These are phyloP conservation scores for Poeciliopsis presidionis DNA, from an alignment of 2,797 vertebrate species.

Conservation along the genomic window DNA sequence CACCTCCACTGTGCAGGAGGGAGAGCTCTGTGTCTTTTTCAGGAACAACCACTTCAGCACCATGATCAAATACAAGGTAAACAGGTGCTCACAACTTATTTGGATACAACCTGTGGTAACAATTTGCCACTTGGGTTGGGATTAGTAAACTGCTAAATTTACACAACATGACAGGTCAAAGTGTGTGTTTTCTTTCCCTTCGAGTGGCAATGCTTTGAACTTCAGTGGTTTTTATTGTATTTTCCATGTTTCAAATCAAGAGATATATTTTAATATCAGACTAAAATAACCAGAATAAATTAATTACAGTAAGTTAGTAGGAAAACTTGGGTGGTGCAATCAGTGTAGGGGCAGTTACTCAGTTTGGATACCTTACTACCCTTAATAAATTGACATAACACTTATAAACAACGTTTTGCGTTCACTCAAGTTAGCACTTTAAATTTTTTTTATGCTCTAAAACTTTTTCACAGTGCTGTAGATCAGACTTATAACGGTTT, in stretches of 20 bases:
- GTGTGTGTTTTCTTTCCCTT: neutral
- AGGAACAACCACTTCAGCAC: slow-evolving; percentile 99
- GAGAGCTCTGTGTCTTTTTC: slow-evolving; percentile 98
- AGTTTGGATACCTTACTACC: neutral
- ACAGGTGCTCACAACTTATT: neutral
- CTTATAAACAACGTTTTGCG: neutral
- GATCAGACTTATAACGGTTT: neutral
- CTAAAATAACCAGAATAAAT: neutral
- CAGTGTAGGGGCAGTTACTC: neutral
- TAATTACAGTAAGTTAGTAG: neutral
- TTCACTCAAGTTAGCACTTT: neutral
- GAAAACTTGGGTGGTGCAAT: neutral
- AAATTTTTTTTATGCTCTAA: neutral
- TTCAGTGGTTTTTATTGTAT: neutral
- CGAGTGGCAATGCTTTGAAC: neutral
- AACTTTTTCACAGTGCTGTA: neutral
- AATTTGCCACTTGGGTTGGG: neutral
- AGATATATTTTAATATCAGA: neutral
- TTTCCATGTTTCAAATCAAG: neutral
- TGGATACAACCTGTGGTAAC: neutral
- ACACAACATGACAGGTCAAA: neutral
- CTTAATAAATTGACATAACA: neutral
- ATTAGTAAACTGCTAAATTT: neutral
- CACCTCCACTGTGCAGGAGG: slow-evolving; percentile 96
- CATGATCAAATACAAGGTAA: slow-evolving; percentile 99